A percentile compares a stretch with the other conserved stretches of the same genome.
These are phyloP conservation scores for Clunio marinus DNA, from an alignment of 2,888 invertebrate species.

Conservation along the genomic window DNA sequence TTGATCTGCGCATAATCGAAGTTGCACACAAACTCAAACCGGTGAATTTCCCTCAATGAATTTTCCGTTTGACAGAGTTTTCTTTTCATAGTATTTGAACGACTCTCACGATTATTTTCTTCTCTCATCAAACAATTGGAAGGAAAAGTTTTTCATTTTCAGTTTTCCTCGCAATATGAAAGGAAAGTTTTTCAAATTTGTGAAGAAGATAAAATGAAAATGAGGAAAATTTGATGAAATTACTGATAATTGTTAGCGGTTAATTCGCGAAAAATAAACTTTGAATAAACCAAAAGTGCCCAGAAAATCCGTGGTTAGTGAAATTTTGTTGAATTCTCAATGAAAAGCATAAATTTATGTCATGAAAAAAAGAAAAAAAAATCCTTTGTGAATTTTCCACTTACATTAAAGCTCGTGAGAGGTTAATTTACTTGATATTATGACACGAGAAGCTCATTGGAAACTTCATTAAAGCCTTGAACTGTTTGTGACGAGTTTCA, in stretches of 20 bases:
- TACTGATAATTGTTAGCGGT: not conserved
- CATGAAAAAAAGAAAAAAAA: no score
- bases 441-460: no score
- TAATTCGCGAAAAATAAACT: not conserved
- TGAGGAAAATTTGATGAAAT: not conserved
- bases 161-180: slow-evolving; percentile 30
- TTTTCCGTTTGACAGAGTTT: not conserved
- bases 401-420: not conserved
- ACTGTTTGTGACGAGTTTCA: no score
- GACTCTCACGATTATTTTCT: slow-evolving; percentile 15
- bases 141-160: slow-evolving; percentile 25
- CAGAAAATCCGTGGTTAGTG: not conserved
- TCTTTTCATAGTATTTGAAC: not conserved
- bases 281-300: not conserved
- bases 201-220: not conserved
- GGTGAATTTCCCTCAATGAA: slow-evolving; percentile 36
- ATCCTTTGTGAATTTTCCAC: slow-evolving; percentile 15
- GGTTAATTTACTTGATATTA: no score
- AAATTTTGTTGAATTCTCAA: not conserved
- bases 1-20: slow-evolving; percentile 8
- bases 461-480: no score
- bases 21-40: not conserved
- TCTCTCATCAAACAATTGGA: slow-evolving; percentile 30
- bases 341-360: not conserved
- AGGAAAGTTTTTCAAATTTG: slow-evolving; percentile 1